Percentiles rank a stretch among this genome's conserved stretches.
phyloP scores from a whole-genome alignment of 2,888 invertebrate genomes.

The Chymomyza amoena region DNA sequence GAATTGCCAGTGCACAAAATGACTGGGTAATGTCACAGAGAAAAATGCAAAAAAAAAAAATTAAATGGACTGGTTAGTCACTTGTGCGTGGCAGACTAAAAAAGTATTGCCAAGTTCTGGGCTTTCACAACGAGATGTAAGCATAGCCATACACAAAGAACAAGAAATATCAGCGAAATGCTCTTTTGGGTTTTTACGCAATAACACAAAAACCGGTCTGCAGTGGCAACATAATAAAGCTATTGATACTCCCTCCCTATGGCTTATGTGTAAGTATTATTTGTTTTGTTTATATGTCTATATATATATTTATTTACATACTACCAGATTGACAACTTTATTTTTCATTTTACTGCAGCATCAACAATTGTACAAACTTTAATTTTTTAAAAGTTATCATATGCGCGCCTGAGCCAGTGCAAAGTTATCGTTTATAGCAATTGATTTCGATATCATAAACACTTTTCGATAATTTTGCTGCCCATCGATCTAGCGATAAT shows the following conservation, averaged over 20 bases:
- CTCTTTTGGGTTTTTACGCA: neutral
- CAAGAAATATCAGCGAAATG: neutral
- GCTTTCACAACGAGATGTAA: constrained; percentile 8
- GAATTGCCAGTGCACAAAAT: constrained; percentile 10
- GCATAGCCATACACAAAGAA: constrained; percentile 22
- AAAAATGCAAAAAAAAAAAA: neutral
- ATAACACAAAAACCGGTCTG: neutral
- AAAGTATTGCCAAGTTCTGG: constrained; percentile 24
- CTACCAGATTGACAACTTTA: no score
- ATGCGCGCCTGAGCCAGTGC: no score
- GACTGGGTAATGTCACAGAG: constrained; percentile 24
- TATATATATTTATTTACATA: neutral
- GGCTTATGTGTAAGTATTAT: neutral
- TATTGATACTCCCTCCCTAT: neutral
- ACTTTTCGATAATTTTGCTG: no score
- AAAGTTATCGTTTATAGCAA: no score
- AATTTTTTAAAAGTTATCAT: no score
- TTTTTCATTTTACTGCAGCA: no score
- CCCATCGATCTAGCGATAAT: no score
- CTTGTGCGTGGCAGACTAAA: constrained; percentile 22
- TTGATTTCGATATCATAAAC: no score
- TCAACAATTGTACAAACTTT: no score
- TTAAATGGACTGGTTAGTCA: neutral
- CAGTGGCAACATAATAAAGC: neutral
- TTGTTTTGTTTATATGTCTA: neutral